A percentile compares a stretch with the other conserved stretches of the same genome.
These are phyloP conservation scores for Tipula vernalis DNA, from an alignment of 2,888 invertebrate species.

Conservation along the genomic window DNA sequence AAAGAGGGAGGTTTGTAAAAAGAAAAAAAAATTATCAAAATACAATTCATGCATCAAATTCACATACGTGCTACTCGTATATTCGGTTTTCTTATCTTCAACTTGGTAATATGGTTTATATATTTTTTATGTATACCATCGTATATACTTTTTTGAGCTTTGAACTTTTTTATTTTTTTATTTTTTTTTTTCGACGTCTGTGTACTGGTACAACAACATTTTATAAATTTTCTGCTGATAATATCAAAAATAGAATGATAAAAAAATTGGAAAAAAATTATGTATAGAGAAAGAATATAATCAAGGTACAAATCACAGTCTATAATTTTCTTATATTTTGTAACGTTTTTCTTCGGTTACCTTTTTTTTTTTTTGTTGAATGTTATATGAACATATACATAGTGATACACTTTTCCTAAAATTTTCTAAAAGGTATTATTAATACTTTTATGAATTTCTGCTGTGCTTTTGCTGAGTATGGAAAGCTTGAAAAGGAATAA, in stretches of 20 bases:
- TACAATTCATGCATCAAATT: background rate
- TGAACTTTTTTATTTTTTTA: background rate
- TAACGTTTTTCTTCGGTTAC: background rate
- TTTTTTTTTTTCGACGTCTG: background rate
- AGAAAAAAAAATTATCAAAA: background rate
- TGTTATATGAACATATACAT: background rate
- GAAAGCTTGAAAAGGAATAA: background rate
- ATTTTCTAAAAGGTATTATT: background rate
- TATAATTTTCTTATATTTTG: background rate
- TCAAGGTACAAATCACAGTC: conserved; percentile 4
- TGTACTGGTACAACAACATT: background rate
- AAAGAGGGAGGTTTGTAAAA: background rate
- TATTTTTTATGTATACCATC: background rate
- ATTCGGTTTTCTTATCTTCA: background rate
- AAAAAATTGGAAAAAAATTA: background rate
- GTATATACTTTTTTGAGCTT: background rate
- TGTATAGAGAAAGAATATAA: background rate
- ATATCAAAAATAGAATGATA: background rate
- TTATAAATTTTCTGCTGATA: background rate
- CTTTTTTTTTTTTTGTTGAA: background rate
- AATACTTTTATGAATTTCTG: background rate
- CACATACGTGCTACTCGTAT: background rate
- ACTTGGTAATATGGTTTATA: background rate
- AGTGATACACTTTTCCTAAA: background rate
- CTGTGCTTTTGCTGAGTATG: background rate